Evolutionary conservation across 92 coral and sea anemone genomes (phyloP), one percentile per base, ranked within the genome.

Genomic region (Porites divaricata): DNA sequence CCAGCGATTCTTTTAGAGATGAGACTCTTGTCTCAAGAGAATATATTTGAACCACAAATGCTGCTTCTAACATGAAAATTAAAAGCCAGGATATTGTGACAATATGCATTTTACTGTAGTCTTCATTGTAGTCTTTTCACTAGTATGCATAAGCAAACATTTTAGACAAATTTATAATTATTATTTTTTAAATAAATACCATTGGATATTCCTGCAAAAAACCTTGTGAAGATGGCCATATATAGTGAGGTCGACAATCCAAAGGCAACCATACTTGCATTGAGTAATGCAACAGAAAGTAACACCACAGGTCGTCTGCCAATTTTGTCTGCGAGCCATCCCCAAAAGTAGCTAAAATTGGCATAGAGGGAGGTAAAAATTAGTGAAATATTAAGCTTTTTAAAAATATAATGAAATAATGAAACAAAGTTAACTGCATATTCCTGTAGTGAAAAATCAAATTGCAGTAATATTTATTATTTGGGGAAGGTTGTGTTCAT

Each of bases 301-400:
- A 95, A 19, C 9, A 95, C 19, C 10, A 93, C 85, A 53, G 95
- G 93, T 56, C 91, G 86, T 52, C 98, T 89, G 24, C 98, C 98
- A 91, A 87, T 19, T 79, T 82, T 91, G 87, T 95, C 98, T 24
- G 95, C 85, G 49, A 93, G 87, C 89, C 90, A 89, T 19, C 98
- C 98, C 98, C 98, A 95, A 61, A 94, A 89, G 83, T 95, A 95
- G 59, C 98, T 95, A 49, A 41, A 68, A 63, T 61, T 15, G 19
- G 63, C 9, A 9, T 68, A 67, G 21, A 48, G 28, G 22, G 16
- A 23, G 28, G 26, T 7, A 13, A 2, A 4, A 14, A 15, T 54
- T 54, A 54, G 16, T 54, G 59, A 54, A 11, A 54, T 54, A 13
- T 11, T 15, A 54, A 35, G 45, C 45, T 35, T 35, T 35, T 35